Conservation (phyloP, 2,888 invertebrate species). For the Euplexia lucipara region DNA sequence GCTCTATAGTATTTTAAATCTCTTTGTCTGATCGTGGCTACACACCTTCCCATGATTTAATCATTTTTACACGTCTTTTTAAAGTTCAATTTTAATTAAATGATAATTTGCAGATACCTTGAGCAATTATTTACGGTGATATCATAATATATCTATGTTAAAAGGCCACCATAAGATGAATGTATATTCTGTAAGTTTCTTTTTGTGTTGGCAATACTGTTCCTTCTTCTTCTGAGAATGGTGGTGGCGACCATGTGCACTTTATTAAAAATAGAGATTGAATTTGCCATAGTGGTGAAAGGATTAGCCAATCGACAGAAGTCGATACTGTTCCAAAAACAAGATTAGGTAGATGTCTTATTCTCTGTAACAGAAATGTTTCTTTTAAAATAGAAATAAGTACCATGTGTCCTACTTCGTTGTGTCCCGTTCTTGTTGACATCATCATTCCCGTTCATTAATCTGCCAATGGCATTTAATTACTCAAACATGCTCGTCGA, state of each 20-base stretch:
- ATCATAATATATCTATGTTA: slow-evolving; percentile 7
- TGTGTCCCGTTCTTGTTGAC: slow-evolving; percentile 41
- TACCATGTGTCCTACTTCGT: slow-evolving; percentile 38
- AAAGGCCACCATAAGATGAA: background rate
- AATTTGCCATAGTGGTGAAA: too few species aligned
- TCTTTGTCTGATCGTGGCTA: too few species aligned
- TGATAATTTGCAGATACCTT: slow-evolving; percentile 8
- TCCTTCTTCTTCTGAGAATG: too few species aligned
- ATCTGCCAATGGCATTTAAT: slow-evolving; percentile 46
- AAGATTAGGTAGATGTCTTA: background rate
- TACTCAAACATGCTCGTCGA: slow-evolving; percentile 33
- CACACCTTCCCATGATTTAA: slow-evolving; percentile 6
- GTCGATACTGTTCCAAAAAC: too few species aligned
- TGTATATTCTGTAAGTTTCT: too few species aligned
- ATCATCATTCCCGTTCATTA: slow-evolving; percentile 41
- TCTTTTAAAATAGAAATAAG: slow-evolving; percentile 3
- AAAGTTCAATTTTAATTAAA: slow-evolving; percentile 30
- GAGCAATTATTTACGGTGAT: background rate
- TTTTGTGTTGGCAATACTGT: too few species aligned
- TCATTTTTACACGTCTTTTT: slow-evolving; percentile 15
- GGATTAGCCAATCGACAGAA: too few species aligned
- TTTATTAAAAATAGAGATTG: too few species aligned
- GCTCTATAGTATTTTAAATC: too few species aligned
- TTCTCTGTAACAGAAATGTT: background rate
- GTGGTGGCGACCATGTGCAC: too few species aligned